phyloP scores from a whole-genome alignment of 1,140 invertebrate species.

The Aphaenogaster floridana region DNA sequence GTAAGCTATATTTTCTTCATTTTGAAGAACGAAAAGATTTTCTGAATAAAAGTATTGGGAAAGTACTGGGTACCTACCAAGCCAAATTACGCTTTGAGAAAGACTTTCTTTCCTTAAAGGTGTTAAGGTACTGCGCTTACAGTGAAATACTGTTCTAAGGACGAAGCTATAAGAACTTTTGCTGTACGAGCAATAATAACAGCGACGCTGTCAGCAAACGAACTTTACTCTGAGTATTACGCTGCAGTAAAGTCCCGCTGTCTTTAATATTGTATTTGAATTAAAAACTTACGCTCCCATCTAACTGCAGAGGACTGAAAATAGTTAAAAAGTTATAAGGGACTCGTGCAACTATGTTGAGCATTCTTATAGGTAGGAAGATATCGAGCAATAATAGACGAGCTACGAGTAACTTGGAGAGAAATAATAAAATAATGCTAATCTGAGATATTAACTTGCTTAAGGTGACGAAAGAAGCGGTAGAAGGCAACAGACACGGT shows the following conservation, averaged over 20 bases:
- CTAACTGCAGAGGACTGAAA: conserved; percentile 32
- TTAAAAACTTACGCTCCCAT: conserved; percentile 50
- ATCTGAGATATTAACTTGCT: conserved; percentile 57
- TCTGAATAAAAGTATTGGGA: background rate
- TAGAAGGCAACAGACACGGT: conserved; percentile 54
- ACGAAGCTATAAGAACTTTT: conserved; percentile 34
- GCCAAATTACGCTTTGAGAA: background rate
- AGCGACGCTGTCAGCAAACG: conserved; percentile 46
- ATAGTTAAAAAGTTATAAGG: conserved; percentile 57
- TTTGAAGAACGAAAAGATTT: background rate
- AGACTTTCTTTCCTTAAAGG: conserved; percentile 10
- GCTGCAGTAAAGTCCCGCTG: conserved; percentile 22
- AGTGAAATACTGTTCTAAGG: background rate
- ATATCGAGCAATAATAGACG: conserved; percentile 55
- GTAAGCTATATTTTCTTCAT: background rate
- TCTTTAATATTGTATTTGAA: conserved; percentile 54
- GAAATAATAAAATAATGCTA: conserved; percentile 63
- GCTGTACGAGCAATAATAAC: conserved; percentile 44
- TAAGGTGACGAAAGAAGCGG: conserved; percentile 52
- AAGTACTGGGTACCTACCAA: background rate
- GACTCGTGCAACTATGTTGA: conserved; percentile 26
- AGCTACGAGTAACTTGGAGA: conserved; percentile 42
- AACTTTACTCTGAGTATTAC: conserved; percentile 32
- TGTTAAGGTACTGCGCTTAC: conserved; percentile 20
- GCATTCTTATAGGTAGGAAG: conserved; percentile 20